Percentiles rank a stretch among this genome's conserved stretches.
phyloP scores from a whole-genome alignment of 2,888 invertebrate species.

The Fragum whitleyi region DNA sequence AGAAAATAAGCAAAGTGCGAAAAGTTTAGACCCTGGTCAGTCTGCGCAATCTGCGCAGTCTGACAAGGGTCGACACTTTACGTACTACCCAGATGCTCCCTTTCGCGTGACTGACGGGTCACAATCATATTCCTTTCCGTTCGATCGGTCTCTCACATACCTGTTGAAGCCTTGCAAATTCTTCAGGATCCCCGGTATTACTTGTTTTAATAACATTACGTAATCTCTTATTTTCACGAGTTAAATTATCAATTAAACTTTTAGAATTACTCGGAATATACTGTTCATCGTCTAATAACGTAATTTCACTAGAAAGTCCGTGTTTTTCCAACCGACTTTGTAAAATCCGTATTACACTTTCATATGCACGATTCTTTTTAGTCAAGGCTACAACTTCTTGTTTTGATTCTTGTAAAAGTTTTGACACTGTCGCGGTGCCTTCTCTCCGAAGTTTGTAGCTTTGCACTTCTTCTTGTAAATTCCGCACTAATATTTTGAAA shows the following conservation, averaged over 20 bases:
- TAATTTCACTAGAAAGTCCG: slow-evolving; percentile 70
- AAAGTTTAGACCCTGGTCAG: too few species aligned
- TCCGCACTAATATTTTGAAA: slow-evolving; percentile 66
- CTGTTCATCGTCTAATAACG: slow-evolving; percentile 74
- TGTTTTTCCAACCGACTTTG: slow-evolving; percentile 74
- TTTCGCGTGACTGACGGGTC: too few species aligned
- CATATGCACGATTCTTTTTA: slow-evolving; percentile 69
- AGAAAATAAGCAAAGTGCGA: too few species aligned
- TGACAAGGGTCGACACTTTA: too few species aligned
- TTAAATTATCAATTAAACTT: slow-evolving; percentile 76
- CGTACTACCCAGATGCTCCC: too few species aligned
- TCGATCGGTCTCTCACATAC: too few species aligned
- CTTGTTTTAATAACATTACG: slow-evolving; percentile 63
- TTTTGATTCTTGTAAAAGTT: slow-evolving; percentile 75
- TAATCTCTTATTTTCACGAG: slow-evolving; percentile 76
- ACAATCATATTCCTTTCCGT: too few species aligned
- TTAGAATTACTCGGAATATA: slow-evolving; percentile 78
- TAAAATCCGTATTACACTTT: slow-evolving; percentile 73
- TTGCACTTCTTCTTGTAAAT: slow-evolving; percentile 73
- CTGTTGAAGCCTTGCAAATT: slow-evolving; percentile 65
- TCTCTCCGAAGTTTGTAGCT: slow-evolving; percentile 72
- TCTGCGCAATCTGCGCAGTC: too few species aligned
- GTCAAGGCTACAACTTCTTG: slow-evolving; percentile 70
- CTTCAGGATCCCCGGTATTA: slow-evolving; percentile 68
- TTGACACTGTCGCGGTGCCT: slow-evolving; percentile 77